phyloP scores from a whole-genome alignment of 2,888 invertebrate genomes.

The Leucophenga montana region DNA sequence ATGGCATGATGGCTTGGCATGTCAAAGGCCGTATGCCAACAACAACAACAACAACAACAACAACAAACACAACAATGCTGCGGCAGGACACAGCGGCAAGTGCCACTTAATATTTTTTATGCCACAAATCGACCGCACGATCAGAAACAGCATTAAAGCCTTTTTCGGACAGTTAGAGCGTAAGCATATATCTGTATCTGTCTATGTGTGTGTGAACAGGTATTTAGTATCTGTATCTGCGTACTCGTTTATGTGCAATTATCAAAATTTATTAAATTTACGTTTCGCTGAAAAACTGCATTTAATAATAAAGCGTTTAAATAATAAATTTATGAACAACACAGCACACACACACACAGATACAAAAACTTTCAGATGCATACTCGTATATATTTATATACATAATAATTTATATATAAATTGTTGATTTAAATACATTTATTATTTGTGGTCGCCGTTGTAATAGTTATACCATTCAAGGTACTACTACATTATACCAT shows the following conservation, averaged over 20 bases:
- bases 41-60: neutral
- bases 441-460: conserved; percentile 18
- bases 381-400: neutral
- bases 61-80: neutral
- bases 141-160: conserved; percentile 39
- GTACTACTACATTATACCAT: too few relatives aligned
- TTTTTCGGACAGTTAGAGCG: conserved; percentile 4
- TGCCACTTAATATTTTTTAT: conserved; percentile 65
- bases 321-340: conserved; percentile 47
- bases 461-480: too few relatives aligned
- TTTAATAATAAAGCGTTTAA: conserved; percentile 45
- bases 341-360: too few relatives aligned
- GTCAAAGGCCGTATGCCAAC: conserved; percentile 59
- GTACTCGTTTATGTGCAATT: neutral
- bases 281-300: neutral
- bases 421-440: conserved; percentile 29
- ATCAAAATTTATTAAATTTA: conserved; percentile 8
- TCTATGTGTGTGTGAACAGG: too few relatives aligned
- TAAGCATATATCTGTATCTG: neutral
- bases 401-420: conserved; percentile 27
- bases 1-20: conserved; percentile 44
- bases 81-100: conserved; percentile 26
- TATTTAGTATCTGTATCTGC: too few relatives aligned
- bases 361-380: too few relatives aligned
- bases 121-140: conserved; percentile 66